phyloP scores from a whole-genome alignment of 1,140 invertebrate species.

The Anastrepha obliqua region DNA sequence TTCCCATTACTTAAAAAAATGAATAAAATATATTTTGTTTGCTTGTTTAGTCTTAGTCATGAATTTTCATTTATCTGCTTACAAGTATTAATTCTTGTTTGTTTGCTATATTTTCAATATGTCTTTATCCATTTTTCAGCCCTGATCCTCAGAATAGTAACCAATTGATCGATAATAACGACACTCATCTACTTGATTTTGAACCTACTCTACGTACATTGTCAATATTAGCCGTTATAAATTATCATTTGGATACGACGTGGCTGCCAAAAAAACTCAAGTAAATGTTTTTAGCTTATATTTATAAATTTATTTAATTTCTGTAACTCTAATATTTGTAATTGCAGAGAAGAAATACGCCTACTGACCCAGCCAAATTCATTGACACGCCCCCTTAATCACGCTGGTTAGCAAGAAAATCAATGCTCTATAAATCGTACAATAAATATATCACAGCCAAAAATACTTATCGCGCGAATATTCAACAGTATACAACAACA shows the following conservation, averaged over 20 bases:
- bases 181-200: conserved; percentile 86
- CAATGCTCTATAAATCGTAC: neutral
- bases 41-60: no score
- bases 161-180: conserved; percentile 84
- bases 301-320: neutral
- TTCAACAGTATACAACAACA: neutral
- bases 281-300: conserved; percentile 70
- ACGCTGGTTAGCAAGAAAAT: conserved; percentile 64
- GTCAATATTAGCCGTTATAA: conserved; percentile 79
- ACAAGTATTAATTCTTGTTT: no score
- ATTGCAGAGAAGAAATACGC: conserved; percentile 74
- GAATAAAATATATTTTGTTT: no score
- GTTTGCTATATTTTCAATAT: neutral
- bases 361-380: conserved; percentile 75
- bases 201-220: conserved; percentile 83
- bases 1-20: no score
- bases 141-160: conserved; percentile 56
- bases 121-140: neutral
- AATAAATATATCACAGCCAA: neutral
- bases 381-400: conserved; percentile 71
- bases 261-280: conserved; percentile 79
- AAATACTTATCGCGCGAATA: neutral
- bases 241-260: conserved; percentile 79
- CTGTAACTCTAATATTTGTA: neutral
- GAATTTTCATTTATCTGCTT: no score